Evolutionary conservation across 2,113 vertebrate genomes (phyloP).

Genomic region (Rhegmatorhina hoffmannsi): DNA sequence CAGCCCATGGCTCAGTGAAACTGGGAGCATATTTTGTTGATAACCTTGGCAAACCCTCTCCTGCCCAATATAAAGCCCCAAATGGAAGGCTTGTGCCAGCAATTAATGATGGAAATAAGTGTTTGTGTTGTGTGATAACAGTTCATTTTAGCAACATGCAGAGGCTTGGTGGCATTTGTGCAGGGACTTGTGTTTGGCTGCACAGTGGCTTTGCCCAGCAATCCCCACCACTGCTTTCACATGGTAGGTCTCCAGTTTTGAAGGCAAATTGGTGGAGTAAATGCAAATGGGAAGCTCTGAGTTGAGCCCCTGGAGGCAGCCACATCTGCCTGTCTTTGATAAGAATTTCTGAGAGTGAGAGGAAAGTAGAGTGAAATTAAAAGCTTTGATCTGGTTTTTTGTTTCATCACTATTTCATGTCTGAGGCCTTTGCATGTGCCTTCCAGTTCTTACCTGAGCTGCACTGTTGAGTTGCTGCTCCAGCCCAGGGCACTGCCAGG

Average conservation of each 20-base stretch:
- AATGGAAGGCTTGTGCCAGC: not conserved
- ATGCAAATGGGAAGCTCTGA: not conserved
- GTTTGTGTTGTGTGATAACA: not conserved
- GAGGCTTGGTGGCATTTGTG: not conserved
- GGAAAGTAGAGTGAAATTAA: constrained; percentile 28
- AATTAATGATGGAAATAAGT: not conserved
- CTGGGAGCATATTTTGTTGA: not conserved
- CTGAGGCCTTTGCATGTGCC: not conserved
- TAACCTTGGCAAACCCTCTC: not conserved
- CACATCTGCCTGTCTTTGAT: constrained; percentile 53
- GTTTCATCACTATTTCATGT: constrained; percentile 31
- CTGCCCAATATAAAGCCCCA: not conserved
- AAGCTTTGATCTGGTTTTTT: constrained; percentile 28
- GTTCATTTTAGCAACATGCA: not conserved
- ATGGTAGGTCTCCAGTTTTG: rapidly evolving
- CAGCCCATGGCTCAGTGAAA: not conserved
- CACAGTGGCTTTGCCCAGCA: not conserved
- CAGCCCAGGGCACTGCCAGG: not conserved
- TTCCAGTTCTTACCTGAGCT: not conserved
- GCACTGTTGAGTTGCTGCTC: not conserved
- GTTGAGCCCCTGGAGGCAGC: constrained; percentile 11
- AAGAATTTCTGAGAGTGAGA: constrained; percentile 34
- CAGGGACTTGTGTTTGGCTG: not conserved
- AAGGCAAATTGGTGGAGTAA: not conserved
- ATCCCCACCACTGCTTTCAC: not conserved